These are phyloP conservation scores for Malacoraja senta DNA, from an alignment of 2,797 vertebrate species.

Conservation along the genomic window DNA sequence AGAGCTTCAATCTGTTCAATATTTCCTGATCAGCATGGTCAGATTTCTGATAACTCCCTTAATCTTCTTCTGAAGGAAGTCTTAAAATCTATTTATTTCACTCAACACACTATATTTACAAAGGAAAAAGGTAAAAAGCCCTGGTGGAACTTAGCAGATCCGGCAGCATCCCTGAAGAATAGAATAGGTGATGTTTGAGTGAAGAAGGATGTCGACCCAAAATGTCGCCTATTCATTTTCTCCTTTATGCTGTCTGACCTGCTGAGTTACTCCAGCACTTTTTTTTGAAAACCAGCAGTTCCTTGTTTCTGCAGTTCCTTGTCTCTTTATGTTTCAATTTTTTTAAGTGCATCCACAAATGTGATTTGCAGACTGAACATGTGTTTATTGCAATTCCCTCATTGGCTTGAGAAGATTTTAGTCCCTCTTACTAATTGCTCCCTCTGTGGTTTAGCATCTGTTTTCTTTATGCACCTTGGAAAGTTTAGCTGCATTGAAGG, in stretches of 20 bases:
- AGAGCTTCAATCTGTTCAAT: background rate
- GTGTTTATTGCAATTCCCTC: background rate
- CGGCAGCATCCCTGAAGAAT: no score
- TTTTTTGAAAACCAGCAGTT: no score
- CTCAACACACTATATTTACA: background rate
- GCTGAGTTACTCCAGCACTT: no score
- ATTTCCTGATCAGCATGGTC: background rate
- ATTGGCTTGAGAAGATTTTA: background rate
- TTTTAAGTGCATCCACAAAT: no score
- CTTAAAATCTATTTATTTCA: background rate
- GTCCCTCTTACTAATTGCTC: background rate
- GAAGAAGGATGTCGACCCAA: no score
- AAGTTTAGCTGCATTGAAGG: background rate
- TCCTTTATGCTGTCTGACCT: no score
- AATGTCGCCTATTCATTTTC: no score
- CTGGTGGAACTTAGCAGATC: no score
- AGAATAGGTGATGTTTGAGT: no score
- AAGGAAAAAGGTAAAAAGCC: no score
- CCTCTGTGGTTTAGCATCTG: background rate
- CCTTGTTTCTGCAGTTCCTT: no score
- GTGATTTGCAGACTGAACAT: background rate
- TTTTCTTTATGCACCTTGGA: background rate
- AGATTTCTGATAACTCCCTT: background rate
- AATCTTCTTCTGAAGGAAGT: background rate
- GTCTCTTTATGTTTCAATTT: background rate